Evolutionary conservation across 2,113 vertebrate genomes (phyloP).

Genomic region (Hypocryptadius cinnamomeus): DNA sequence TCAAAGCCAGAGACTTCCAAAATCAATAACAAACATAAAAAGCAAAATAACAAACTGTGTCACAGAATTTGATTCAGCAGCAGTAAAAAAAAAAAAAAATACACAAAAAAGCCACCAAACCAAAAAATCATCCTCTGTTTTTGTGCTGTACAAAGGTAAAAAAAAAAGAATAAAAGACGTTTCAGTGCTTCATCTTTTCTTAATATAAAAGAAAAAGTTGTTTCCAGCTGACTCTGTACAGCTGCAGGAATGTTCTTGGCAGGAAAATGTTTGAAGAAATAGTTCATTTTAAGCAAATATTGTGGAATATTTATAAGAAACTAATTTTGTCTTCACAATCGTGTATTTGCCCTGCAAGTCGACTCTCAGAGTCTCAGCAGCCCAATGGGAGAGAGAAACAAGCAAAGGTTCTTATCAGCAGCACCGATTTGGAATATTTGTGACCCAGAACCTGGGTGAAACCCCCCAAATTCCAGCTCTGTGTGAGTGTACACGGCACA

Average conservation of each 20-base stretch:
- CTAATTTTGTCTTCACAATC: slow-evolving; percentile 43
- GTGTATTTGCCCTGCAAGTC: background rate
- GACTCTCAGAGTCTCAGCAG: background rate
- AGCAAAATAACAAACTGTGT: slow-evolving; percentile 28
- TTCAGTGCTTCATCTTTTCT: slow-evolving; percentile 32
- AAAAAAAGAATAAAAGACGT: background rate
- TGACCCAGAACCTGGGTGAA: background rate
- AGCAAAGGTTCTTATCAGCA: background rate
- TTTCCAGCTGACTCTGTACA: slow-evolving; percentile 55
- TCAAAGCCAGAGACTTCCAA: slow-evolving; percentile 14
- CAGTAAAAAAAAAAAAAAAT: background rate
- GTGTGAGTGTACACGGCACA: background rate
- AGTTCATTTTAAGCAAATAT: slow-evolving; percentile 57
- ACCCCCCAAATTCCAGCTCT: background rate
- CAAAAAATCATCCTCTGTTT: background rate
- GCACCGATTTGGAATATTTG: background rate
- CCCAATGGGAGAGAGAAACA: background rate
- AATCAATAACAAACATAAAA: slow-evolving; percentile 49
- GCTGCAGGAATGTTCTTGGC: slow-evolving; percentile 63
- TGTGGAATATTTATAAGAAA: slow-evolving; percentile 57
- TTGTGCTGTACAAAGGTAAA: slow-evolving; percentile 22
- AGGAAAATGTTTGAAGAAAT: slow-evolving; percentile 42
- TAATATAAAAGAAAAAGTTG: slow-evolving; percentile 41
- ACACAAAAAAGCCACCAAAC: background rate
- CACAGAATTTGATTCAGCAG: slow-evolving; percentile 31